Base-by-base conservation (phyloP, 1,140 invertebrate species). In the Ips nitidus region DNA sequence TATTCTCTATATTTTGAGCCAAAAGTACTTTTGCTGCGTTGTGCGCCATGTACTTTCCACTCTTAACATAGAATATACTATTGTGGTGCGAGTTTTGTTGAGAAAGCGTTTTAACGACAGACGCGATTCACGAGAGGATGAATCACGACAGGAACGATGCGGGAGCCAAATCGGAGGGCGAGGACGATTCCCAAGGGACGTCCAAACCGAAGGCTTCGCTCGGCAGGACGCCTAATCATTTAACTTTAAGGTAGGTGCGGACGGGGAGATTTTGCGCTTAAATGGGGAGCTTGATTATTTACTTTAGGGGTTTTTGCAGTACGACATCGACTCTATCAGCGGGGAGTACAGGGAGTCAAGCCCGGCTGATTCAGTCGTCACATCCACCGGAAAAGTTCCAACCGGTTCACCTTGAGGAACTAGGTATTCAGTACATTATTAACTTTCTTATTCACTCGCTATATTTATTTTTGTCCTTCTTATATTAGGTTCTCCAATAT, bases 321-420 rank as follows among this genome's bases (percentile, higher is more conserved):
- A 96, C 94, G 73, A 94, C 94, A 69, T 97, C 94, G 67, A 97
- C 95, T 6, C 88, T 95, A 78, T 96, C 94, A 71, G 94, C 94
- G 68, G 94, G 94, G 74, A 96, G 94, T 81, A 96, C 93, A 53
- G 93, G 94, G 74, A 94, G 92, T 78, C 94, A 97, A 81, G 95
- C 95, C 36, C 89, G 93, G 76, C 87, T 97, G 71, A 95, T 97
- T 78, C 94, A 96, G 82, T 93, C 94, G 66, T 96, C 94, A 71
- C 92, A 95, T 82, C 92, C 94, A 76, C 94, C 94, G 52, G 89
- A 93, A 74, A 92, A 90, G 76, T 95, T 94, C 82, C 92, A 94
- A 73, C 92, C 92, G 39, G 87, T 90, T 67, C 88, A 88, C 80
- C 88, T 91, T 75, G 91, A 92, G 83, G 93, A 94, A 83, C 84